Percentiles rank a stretch among this genome's conserved stretches.
phyloP scores from a whole-genome alignment of 2,113 vertebrate genomes.

The Nothobranchius furzeri region DNA sequence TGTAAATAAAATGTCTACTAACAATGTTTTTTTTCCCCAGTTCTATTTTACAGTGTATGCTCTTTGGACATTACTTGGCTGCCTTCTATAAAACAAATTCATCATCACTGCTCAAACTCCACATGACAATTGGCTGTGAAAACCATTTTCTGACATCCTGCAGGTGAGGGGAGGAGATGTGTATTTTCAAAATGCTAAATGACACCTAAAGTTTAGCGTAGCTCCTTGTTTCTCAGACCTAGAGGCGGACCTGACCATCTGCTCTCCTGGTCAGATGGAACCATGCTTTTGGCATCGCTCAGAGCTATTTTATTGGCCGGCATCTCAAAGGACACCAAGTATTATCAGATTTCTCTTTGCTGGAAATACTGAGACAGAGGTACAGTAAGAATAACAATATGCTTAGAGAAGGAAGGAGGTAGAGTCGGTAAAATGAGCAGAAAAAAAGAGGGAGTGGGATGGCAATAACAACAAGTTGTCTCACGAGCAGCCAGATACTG shows the following conservation, averaged over 20 bases:
- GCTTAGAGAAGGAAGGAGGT: slow-evolving; percentile 42
- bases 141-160: slow-evolving; percentile 67
- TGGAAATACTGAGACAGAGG: slow-evolving; percentile 77
- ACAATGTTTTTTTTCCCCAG: too few species aligned
- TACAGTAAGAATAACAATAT: slow-evolving; percentile 82
- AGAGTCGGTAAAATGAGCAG: slow-evolving; percentile 51
- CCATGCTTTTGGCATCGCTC: slow-evolving; percentile 84
- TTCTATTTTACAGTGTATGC: slow-evolving; percentile 7
- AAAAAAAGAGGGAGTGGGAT: slow-evolving; percentile 31
- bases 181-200: slow-evolving; percentile 80
- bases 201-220: slow-evolving; percentile 77
- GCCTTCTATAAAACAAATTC: slow-evolving; percentile 60
- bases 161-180: slow-evolving; percentile 70
- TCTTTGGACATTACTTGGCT: slow-evolving; percentile 58
- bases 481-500: slow-evolving; percentile 87
- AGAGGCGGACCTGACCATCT: slow-evolving; percentile 77
- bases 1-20: too few species aligned
- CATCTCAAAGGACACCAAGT: slow-evolving; percentile 88
- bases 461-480: slow-evolving; percentile 90
- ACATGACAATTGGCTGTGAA: slow-evolving; percentile 55
- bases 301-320: slow-evolving; percentile 85
- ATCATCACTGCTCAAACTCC: slow-evolving; percentile 48
- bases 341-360: slow-evolving; percentile 88
- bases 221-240: slow-evolving; percentile 72
- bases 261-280: slow-evolving; percentile 81